Evolutionary conservation across 2,797 vertebrate species (phyloP).

Genomic region (Garrulus glandarius): DNA sequence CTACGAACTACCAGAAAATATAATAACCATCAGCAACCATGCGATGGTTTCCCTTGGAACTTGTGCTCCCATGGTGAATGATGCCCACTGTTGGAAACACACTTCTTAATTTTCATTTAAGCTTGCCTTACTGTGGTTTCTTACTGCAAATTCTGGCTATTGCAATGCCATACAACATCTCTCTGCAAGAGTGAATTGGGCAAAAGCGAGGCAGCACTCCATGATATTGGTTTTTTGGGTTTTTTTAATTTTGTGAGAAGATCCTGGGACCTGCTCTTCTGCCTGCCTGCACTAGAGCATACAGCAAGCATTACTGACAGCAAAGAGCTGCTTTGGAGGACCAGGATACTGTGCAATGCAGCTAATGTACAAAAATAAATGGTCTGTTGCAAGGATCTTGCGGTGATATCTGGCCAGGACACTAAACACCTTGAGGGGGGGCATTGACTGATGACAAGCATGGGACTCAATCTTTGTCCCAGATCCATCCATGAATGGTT

Average conservation of each 20-base stretch:
- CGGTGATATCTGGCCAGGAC: background rate
- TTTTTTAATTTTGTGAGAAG: background rate
- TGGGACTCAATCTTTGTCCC: background rate
- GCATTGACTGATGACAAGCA: background rate
- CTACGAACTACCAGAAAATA: background rate
- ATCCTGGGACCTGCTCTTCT: background rate
- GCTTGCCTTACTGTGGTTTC: background rate
- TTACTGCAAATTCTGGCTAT: background rate
- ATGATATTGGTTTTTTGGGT: fast-evolving
- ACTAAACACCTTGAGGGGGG: background rate
- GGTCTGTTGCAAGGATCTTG: background rate
- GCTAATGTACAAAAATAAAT: background rate
- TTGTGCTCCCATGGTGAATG: background rate
- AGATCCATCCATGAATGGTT: background rate
- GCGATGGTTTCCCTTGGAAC: background rate
- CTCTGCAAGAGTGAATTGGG: background rate
- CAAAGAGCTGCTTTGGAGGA: background rate
- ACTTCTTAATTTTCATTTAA: background rate
- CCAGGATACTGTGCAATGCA: background rate
- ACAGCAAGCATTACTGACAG: background rate
- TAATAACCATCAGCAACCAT: background rate
- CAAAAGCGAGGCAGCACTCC: background rate
- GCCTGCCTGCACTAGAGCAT: background rate
- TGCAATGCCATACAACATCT: background rate
- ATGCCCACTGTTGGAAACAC: background rate